phyloP scores from a whole-genome alignment of 2,113 vertebrate genomes.

The Cranoglanis bouderius region DNA sequence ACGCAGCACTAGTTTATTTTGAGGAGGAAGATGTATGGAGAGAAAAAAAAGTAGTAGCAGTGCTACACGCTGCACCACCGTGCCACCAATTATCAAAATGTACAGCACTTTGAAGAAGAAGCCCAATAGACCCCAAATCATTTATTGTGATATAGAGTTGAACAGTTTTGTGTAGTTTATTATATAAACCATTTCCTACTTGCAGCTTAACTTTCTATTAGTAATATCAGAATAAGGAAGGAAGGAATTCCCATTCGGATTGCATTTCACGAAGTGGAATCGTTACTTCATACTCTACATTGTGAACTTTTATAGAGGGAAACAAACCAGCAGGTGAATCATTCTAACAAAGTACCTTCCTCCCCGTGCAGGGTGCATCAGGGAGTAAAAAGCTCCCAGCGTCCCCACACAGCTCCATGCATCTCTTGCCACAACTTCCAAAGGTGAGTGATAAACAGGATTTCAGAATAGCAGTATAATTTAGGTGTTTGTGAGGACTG shows the following conservation, averaged over 20 bases:
- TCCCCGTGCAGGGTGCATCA: conserved; percentile 27
- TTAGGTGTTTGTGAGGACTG: neutral
- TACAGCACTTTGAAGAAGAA: too few relatives aligned
- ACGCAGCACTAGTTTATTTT: neutral
- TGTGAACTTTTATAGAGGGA: neutral
- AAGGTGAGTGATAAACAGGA: conserved; percentile 24
- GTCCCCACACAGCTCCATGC: neutral
- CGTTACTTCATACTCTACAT: neutral
- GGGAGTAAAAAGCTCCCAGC: neutral
- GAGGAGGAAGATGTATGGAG: neutral
- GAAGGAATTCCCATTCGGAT: neutral
- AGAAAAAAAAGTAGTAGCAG: too few relatives aligned
- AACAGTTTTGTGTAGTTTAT: neutral
- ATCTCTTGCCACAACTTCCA: conserved; percentile 53
- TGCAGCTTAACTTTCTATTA: neutral
- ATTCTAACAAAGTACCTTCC: neutral
- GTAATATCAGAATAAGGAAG: neutral
- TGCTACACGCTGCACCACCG: too few relatives aligned
- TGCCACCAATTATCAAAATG: too few relatives aligned
- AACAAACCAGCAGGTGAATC: neutral
- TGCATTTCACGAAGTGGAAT: neutral
- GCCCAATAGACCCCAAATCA: too few relatives aligned
- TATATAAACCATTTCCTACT: neutral
- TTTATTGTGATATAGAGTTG: too few relatives aligned
- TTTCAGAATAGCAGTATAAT: neutral